Conservation (phyloP, 2,797 vertebrate species). For the Chelmon rostratus region DNA sequence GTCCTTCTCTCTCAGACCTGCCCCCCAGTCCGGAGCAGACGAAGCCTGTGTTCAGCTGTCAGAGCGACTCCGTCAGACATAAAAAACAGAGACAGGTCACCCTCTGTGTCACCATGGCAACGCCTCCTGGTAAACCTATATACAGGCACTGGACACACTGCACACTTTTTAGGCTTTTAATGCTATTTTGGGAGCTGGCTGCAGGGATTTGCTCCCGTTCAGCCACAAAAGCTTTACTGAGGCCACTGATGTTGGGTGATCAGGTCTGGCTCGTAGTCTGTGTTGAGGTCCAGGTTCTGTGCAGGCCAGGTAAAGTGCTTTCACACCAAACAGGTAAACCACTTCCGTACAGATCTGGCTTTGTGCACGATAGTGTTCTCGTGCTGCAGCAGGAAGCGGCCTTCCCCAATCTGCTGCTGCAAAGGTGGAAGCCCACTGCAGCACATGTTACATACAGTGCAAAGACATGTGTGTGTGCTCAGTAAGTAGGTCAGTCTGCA, state of each 20-base stretch:
- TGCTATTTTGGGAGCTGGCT: neutral
- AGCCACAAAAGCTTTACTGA: no score
- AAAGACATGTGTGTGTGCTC: conserved; percentile 1
- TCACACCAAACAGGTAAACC: neutral
- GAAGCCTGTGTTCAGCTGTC: conserved; percentile 49
- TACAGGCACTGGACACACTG: neutral
- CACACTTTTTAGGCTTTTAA: neutral
- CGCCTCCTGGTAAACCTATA: conserved; percentile 65
- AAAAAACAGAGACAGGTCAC: conserved; percentile 60
- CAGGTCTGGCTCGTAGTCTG: neutral
- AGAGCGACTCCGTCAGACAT: conserved; percentile 37
- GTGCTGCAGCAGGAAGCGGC: neutral
- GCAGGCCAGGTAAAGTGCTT: no score
- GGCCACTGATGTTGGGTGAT: no score
- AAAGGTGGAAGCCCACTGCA: neutral
- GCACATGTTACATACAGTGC: neutral
- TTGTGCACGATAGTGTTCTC: neutral
- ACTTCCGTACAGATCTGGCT: neutral
- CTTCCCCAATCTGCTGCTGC: neutral
- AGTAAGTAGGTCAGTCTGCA: conserved; percentile 21
- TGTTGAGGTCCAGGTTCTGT: neutral
- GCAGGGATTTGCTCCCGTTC: no score
- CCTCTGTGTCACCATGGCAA: conserved; percentile 66
- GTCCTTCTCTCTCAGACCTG: conserved; percentile 49
- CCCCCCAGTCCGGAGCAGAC: conserved; percentile 51